These are phyloP conservation scores for Arrhamphus sclerolepis DNA, from an alignment of 2,797 vertebrate species.

Conservation along the genomic window DNA sequence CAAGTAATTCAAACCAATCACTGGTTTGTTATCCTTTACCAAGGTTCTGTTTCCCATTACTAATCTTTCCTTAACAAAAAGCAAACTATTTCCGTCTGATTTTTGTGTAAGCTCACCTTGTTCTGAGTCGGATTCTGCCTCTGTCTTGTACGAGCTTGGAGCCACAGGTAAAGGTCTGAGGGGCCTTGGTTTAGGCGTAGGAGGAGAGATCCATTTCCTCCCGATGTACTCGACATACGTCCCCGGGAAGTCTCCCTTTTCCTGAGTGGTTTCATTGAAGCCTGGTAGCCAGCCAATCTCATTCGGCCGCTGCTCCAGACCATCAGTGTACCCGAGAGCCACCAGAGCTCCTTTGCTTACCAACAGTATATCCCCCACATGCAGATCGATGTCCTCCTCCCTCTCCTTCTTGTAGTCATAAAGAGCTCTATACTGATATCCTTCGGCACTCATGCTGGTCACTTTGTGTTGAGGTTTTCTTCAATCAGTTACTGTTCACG, in stretches of 20 bases:
- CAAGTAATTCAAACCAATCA: no score
- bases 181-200: slow-evolving; percentile 95
- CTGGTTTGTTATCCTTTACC: no score
- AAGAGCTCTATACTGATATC: slow-evolving; percentile 95
- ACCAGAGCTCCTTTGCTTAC: slow-evolving; percentile 93
- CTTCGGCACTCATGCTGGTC: slow-evolving; percentile 92
- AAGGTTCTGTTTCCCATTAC: no score
- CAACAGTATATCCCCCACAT: slow-evolving; percentile 90
- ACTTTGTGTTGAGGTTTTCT: slow-evolving; percentile 17
- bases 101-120: slow-evolving; percentile 84
- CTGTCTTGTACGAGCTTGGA: slow-evolving; percentile 82
- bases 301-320: slow-evolving; percentile 92
- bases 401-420: slow-evolving; percentile 97
- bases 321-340: slow-evolving; percentile 89
- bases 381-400: slow-evolving; percentile 95
- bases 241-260: slow-evolving; percentile 96
- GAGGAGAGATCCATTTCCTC: slow-evolving; percentile 93
- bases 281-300: slow-evolving; percentile 96
- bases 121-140: slow-evolving; percentile 88
- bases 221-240: slow-evolving; percentile 96
- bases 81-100: neutral
- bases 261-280: slow-evolving; percentile 94
- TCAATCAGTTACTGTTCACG: slow-evolving; percentile 23
- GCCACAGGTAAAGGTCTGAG: slow-evolving; percentile 92
- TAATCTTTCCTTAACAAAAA: neutral